Evolutionary conservation across 1,140 invertebrate species (phyloP).

Genomic region (Chironomus tepperi): DNA sequence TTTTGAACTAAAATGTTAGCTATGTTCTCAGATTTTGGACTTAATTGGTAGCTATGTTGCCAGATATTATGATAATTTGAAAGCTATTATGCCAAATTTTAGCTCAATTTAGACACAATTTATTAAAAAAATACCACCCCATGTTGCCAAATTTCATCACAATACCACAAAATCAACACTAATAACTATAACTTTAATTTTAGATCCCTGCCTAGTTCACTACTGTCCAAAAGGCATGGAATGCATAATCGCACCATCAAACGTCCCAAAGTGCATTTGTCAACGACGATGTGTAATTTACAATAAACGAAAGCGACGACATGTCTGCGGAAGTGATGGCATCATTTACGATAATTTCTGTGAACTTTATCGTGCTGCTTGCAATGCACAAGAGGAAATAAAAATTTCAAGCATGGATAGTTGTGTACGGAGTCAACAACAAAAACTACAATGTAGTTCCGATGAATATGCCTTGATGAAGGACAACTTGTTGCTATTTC

Average conservation of each 20-base stretch:
- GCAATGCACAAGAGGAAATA: slow-evolving; percentile 49
- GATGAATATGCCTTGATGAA: slow-evolving; percentile 56
- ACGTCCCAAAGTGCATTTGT: slow-evolving; percentile 55
- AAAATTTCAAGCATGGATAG: slow-evolving; percentile 46
- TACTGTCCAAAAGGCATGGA: slow-evolving; percentile 60
- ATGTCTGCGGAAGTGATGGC: slow-evolving; percentile 68
- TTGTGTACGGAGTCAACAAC: slow-evolving; percentile 26
- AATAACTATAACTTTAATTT: slow-evolving; percentile 32
- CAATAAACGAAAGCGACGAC: slow-evolving; percentile 43
- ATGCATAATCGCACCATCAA: slow-evolving; percentile 46
- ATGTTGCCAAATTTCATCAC: too few species aligned
- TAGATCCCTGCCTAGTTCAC: slow-evolving; percentile 55
- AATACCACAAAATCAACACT: too few species aligned
- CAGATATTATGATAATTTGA: too few species aligned
- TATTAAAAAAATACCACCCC: too few species aligned
- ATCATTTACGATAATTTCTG: slow-evolving; percentile 66
- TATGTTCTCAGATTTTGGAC: too few species aligned
- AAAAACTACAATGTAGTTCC: neutral
- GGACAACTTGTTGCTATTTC: slow-evolving; percentile 65
- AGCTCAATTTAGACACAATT: too few species aligned
- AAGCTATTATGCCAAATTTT: too few species aligned
- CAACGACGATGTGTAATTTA: slow-evolving; percentile 45
- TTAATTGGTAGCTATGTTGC: too few species aligned
- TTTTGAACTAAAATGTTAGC: too few species aligned
- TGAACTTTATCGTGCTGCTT: slow-evolving; percentile 62